Conservation (phyloP, 1,140 invertebrate genomes). For the Danaus melanippus region DNA sequence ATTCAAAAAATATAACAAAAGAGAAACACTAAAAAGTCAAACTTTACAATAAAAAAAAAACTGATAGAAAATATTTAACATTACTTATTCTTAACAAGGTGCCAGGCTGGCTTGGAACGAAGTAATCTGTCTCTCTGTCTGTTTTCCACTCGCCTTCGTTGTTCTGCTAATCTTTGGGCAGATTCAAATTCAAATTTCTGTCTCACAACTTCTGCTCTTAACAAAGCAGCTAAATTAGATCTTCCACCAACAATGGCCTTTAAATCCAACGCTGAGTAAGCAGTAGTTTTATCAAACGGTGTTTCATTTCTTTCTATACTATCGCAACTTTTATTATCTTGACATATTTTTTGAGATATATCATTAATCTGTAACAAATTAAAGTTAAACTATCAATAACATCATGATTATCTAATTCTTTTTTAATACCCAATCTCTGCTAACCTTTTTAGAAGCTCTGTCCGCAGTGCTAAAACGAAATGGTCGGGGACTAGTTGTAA, state of each 20-base stretch:
- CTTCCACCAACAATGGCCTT: constrained; percentile 69
- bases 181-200: constrained; percentile 77
- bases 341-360: constrained; percentile 54
- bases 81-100: constrained; percentile 75
- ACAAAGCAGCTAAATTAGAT: constrained; percentile 79
- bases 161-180: constrained; percentile 73
- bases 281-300: constrained; percentile 26
- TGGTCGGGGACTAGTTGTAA: constrained; percentile 71
- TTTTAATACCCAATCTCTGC: neutral
- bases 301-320: constrained; percentile 27
- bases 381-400: neutral
- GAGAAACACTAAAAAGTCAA: too few species aligned
- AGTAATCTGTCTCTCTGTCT: constrained; percentile 74
- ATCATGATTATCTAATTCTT: neutral
- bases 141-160: constrained; percentile 71
- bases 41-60: too few species aligned
- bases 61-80: constrained; percentile 9
- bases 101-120: constrained; percentile 79
- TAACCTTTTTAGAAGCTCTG: constrained; percentile 59
- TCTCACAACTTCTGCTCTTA: constrained; percentile 78
- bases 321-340: constrained; percentile 46
- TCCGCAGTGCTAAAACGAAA: constrained; percentile 68
- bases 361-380: constrained; percentile 49
- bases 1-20: too few species aligned
- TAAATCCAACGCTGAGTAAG: constrained; percentile 52